Evolutionary conservation across 1,140 invertebrate genomes (phyloP).

Genomic region (Drosophila littoralis): DNA sequence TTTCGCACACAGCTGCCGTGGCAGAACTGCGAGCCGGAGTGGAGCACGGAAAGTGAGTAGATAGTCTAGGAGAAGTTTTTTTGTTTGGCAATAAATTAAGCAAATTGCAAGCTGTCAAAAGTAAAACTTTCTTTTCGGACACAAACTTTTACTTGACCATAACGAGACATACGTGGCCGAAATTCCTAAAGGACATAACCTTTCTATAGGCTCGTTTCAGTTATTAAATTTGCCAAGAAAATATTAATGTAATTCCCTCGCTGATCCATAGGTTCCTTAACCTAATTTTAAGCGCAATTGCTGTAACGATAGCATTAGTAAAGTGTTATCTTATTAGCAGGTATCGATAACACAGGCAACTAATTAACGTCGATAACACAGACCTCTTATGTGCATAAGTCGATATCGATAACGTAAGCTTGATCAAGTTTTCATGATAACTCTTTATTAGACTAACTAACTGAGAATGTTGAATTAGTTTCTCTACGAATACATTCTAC

Average conservation of each 20-base stretch:
- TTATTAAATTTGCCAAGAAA: background rate
- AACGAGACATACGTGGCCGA: conserved; percentile 2
- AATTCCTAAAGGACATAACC: conserved; percentile 1
- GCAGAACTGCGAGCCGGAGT: conserved; percentile 90
- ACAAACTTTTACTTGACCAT: conserved; percentile 24
- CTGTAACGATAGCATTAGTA: no score
- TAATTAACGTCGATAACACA: no score
- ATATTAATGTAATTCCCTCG: background rate
- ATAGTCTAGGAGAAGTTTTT: conserved; percentile 19
- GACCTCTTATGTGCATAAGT: no score
- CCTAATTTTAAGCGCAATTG: no score
- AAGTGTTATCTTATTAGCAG: background rate
- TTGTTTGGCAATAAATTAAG: conserved; percentile 66
- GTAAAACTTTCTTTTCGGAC: conserved; percentile 48
- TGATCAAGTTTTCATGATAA: no score
- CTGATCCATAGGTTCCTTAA: no score
- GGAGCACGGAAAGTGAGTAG: conserved; percentile 89
- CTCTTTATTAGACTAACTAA: no score
- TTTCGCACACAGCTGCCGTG: conserved; percentile 90
- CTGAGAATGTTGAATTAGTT: no score
- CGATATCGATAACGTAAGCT: conserved; percentile 1
- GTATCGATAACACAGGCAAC: background rate
- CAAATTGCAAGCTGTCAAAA: conserved; percentile 70
- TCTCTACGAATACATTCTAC: no score
- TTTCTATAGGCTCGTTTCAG: background rate